Evolutionary conservation across 2,113 vertebrate genomes (phyloP).

Genomic region (Tragulus kanchil): DNA sequence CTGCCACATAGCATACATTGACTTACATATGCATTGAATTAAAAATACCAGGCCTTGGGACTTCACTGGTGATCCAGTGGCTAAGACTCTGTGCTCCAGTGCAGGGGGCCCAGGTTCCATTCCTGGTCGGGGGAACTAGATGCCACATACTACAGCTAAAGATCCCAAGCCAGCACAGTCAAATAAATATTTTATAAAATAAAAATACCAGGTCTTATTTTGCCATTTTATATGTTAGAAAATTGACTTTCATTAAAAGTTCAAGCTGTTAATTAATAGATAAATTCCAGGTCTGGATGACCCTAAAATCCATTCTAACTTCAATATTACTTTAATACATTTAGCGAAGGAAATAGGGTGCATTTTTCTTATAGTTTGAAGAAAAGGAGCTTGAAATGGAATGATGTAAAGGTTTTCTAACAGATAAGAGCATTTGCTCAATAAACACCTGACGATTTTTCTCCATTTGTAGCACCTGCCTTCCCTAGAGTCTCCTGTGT

Average conservation of each 20-base stretch:
- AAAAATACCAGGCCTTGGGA: background rate
- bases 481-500: background rate
- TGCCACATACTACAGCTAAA: background rate
- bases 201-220: background rate
- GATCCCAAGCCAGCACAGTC: background rate
- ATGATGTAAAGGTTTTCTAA: conserved; percentile 25
- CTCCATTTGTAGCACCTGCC: background rate
- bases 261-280: background rate
- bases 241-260: conserved; percentile 20
- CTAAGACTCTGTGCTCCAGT: background rate
- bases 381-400: conserved; percentile 6
- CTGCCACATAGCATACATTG: background rate
- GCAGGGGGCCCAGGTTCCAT: background rate
- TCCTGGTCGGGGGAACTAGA: background rate
- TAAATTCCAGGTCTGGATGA: background rate
- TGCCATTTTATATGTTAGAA: background rate
- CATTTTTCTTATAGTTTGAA: conserved; percentile 50
- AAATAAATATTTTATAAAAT: background rate
- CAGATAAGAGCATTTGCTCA: background rate
- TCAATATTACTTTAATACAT: background rate
- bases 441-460: background rate
- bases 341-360: background rate
- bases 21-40: background rate
- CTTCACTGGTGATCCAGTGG: background rate
- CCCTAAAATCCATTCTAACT: background rate